Base-by-base conservation (phyloP, 2,113 vertebrate genomes). In the Pseudorhombus dupliciocellatus region DNA sequence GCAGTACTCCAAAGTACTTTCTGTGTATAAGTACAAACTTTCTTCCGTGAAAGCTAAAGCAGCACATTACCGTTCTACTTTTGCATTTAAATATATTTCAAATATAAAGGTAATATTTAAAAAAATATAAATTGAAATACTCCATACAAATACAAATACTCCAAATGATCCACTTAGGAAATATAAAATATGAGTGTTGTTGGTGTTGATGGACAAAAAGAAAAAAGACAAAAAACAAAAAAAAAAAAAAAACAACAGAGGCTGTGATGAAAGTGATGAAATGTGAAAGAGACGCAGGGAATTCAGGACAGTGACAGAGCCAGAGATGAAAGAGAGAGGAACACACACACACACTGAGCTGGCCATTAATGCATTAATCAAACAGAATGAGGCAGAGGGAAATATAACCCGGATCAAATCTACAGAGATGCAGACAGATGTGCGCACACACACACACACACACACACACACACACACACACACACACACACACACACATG, bases 281-380 rank as follows among this genome's bases (percentile, higher is more conserved):
- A 11, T 0, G 31, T 21, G 30, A 74, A 56, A 60, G 22, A 62
- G 61, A 66, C 46, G 63, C 16, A 7, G 31, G 21, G 66, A 66
- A 66, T 65, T 62, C 66, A 24, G 56, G 56, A 26, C 26, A 68
- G 5, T 55, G 40, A 2, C 37, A 28, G 55, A 70, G 66, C 54
- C 69, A 71, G 44, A 37, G 87, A 92, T 91, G 82, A 88, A 90
- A 90, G 84, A 9, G 84, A 9, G 21, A 30, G n/a, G 4, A 1
- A 50, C 10, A 30, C 50, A 65, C 14, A 28, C 34, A 64, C 75
- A 79, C 69, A 52, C 21, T 22, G 73, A 75, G 66, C 83, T 22
- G 24, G 65, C 64, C 59, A 77, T 74, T 70, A 79, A 76, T 25
- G 68, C 67, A 68, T 75, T 74, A 66, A 83, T 77, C 70, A 59